Evolutionary conservation across 1,140 invertebrate species (phyloP), one percentile per base, ranked within the genome.

Genomic region (Babylonia areolata): DNA sequence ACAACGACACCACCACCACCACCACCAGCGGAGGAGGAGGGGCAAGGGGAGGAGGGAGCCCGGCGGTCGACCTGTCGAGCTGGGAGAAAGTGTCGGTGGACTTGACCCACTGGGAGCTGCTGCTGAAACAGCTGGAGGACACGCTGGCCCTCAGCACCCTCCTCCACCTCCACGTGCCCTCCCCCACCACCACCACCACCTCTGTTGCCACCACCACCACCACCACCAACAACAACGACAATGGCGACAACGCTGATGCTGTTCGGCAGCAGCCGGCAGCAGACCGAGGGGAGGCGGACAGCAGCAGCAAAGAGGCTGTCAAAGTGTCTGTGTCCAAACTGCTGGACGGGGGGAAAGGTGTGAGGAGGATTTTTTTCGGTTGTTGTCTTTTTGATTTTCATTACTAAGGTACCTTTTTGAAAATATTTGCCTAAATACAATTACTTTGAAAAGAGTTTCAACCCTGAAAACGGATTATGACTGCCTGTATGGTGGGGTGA

Each of bases 91-190:
- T 98, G 33, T 97, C 97, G 28, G 96, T 97, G 87, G 97, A 98
- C 92, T 96, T 96, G 89, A 97, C 97, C 85, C 96, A 97, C 92
- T 98, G 98, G 97, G 97, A 96, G 35, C 93, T 98, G 42, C 94
- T 98, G 15, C 97, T 97, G 35, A 97, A 96, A 86, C 98, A 98
- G 95, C 95, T 99, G 85, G 98, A 99, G 93, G 97, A 98, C 94
- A 96, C 98, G 58, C 96, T 97, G 9, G 95, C 97, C 80, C 94
- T 99, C 9, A 96, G 96, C 90, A 92, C 92, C 79, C 89, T 95
- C n/a, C 88, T 95, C 15, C 86, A 87, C n/a, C 28, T 85, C 17
- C 40, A 75, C 71, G 69, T 89, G 12, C 80, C 85, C 42, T 23
- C 23, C 5, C 20, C 58, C 12, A n/a, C 58, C 28, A n/a, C 0